phyloP scores from a whole-genome alignment of 2,888 invertebrate species.

The Axea sp. region DNA sequence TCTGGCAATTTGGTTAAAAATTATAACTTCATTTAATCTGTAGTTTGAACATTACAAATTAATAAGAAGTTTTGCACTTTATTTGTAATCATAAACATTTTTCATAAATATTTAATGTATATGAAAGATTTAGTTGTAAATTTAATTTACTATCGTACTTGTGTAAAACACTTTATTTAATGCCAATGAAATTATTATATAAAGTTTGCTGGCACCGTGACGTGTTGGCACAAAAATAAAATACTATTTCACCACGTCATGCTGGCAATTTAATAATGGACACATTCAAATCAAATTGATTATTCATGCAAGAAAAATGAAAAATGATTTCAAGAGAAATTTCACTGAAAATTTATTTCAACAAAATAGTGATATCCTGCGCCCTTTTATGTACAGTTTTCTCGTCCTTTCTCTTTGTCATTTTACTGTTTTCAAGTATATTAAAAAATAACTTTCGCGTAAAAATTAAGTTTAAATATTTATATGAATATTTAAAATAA shows the following conservation, averaged over 20 bases:
- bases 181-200: conserved; percentile 25
- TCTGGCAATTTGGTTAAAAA: too few relatives aligned
- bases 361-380: conserved; percentile 41
- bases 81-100: too few relatives aligned
- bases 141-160: conserved; percentile 14
- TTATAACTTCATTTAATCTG: too few relatives aligned
- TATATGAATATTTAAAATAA: too few relatives aligned
- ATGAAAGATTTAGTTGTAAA: conserved; percentile 6
- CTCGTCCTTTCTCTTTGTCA: too few relatives aligned
- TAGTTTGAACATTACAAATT: too few relatives aligned
- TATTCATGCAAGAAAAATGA: conserved; percentile 55
- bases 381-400: conserved; percentile 5
- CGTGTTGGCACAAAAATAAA: conserved; percentile 38
- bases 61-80: too few relatives aligned
- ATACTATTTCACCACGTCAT: conserved; percentile 31
- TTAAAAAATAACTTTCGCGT: too few relatives aligned
- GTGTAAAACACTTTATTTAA: conserved; percentile 20
- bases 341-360: conserved; percentile 46
- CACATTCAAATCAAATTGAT: conserved; percentile 53
- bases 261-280: conserved; percentile 52
- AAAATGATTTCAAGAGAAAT: conserved; percentile 44
- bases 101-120: too few relatives aligned
- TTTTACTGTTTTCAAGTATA: too few relatives aligned
- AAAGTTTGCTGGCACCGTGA: conserved; percentile 37
- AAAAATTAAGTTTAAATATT: too few relatives aligned